Percentiles rank a stretch among this genome's conserved stretches.
These are phyloP conservation scores for Mormyrops attenuatus DNA, from an alignment of 2,797 vertebrate species.

Conservation along the genomic window DNA sequence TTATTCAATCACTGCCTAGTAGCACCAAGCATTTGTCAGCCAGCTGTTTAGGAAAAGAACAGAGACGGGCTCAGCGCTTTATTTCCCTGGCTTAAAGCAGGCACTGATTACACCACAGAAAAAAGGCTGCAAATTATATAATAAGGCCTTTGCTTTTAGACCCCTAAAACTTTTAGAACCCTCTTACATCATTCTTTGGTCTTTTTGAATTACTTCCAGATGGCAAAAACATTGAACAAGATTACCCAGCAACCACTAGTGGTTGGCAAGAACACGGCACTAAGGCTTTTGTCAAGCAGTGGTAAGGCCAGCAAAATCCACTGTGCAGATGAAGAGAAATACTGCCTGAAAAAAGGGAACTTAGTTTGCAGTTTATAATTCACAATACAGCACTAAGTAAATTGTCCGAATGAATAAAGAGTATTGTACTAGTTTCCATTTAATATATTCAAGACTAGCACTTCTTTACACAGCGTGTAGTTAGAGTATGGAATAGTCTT, in stretches of 20 bases:
- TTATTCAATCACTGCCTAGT: background rate
- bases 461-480: no score
- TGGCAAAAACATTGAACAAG: background rate
- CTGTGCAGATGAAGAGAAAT: background rate
- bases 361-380: background rate
- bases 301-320: background rate
- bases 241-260: slow-evolving; percentile 3
- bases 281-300: background rate
- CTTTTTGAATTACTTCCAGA: background rate
- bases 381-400: background rate
- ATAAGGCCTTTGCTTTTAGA: slow-evolving; percentile 1
- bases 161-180: background rate
- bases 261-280: background rate
- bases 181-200: background rate
- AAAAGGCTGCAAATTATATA: background rate
- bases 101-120: background rate
- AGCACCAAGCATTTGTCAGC: background rate
- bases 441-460: background rate
- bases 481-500: no score
- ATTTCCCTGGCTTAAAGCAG: background rate
- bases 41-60: background rate
- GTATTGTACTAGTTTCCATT: background rate
- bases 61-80: background rate
- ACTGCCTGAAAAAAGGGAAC: background rate
- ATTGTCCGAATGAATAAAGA: background rate